A percentile compares a stretch with the other conserved stretches of the same genome.
Evolutionary conservation across 2,113 vertebrate genomes (phyloP).

Genomic region (Monopterus albus): DNA sequence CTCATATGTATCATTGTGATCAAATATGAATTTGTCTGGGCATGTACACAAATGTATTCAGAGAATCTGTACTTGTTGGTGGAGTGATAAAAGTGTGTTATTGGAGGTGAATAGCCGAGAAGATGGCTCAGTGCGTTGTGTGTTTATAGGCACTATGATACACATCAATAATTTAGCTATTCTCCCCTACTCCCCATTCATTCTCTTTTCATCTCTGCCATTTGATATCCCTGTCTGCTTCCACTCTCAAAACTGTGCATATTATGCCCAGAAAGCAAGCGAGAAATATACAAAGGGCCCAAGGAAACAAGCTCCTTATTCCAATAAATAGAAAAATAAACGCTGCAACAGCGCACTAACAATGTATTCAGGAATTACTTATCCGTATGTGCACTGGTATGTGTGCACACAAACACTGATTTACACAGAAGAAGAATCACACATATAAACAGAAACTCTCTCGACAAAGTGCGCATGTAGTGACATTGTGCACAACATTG

Average conservation of each 20-base stretch:
- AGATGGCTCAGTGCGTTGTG: conserved; percentile 54
- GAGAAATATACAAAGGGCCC: conserved; percentile 48
- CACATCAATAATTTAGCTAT: conserved; percentile 72
- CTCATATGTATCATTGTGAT: background rate
- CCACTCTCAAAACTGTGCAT: conserved; percentile 54
- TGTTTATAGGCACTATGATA: conserved; percentile 70
- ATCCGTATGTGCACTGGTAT: conserved; percentile 40
- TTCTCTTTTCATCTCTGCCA: conserved; percentile 77
- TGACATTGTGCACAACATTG: conserved; percentile 75
- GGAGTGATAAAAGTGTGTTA: conserved; percentile 51
- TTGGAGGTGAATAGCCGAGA: conserved; percentile 62
- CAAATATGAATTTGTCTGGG: conserved; percentile 17
- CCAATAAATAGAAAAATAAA: conserved; percentile 41
- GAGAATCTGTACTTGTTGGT: conserved; percentile 41
- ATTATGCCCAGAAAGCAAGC: conserved; percentile 47
- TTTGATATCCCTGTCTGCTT: conserved; percentile 73
- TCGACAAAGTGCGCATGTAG: conserved; percentile 52
- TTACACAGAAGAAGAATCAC: conserved; percentile 15
- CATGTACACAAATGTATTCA: conserved; percentile 20
- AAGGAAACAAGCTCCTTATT: conserved; percentile 59
- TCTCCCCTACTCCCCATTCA: conserved; percentile 60
- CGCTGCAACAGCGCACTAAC: conserved; percentile 18
- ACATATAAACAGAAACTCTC: conserved; percentile 44
- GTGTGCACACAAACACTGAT: conserved; percentile 32
- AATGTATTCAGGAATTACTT: conserved; percentile 43